These are phyloP conservation scores for Kryphioiulus occultus DNA, from an alignment of 2,888 invertebrate genomes.

Conservation along the genomic window DNA sequence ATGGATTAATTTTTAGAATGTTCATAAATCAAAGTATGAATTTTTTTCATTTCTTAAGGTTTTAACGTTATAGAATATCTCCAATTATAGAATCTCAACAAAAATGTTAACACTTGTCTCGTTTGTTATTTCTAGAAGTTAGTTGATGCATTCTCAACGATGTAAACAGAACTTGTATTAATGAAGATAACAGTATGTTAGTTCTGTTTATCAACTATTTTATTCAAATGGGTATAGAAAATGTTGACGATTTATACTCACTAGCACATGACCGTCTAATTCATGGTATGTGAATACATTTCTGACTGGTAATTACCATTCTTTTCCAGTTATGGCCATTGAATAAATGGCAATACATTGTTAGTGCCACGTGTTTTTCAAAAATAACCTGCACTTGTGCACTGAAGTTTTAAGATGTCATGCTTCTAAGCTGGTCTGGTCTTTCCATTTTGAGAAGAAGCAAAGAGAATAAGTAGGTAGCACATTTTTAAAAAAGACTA, in stretches of 20 bases:
- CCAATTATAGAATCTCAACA: neutral
- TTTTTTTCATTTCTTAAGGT: neutral
- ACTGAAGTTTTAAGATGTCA: too few relatives aligned
- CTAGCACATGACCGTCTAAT: neutral
- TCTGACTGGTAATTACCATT: neutral
- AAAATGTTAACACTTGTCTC: neutral
- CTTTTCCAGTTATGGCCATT: neutral
- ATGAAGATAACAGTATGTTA: neutral
- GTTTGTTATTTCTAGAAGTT: neutral
- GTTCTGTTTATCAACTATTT: neutral
- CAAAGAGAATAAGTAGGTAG: too few relatives aligned
- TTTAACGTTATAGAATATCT: neutral
- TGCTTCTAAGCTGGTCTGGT: too few relatives aligned
- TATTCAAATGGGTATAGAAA: neutral
- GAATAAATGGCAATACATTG: neutral
- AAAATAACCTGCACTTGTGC: too few relatives aligned
- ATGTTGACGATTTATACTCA: too few relatives aligned
- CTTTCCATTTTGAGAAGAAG: too few relatives aligned
- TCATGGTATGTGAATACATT: neutral
- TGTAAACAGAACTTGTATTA: neutral
- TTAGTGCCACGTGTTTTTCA: too few relatives aligned
- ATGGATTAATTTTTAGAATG: neutral
- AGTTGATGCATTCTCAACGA: too few relatives aligned
- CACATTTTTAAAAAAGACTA: too few relatives aligned
- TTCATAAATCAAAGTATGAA: neutral